Evolutionary conservation across 1,140 invertebrate genomes (phyloP), one percentile per base, ranked within the genome.

Genomic region (Drosophila saltans): DNA sequence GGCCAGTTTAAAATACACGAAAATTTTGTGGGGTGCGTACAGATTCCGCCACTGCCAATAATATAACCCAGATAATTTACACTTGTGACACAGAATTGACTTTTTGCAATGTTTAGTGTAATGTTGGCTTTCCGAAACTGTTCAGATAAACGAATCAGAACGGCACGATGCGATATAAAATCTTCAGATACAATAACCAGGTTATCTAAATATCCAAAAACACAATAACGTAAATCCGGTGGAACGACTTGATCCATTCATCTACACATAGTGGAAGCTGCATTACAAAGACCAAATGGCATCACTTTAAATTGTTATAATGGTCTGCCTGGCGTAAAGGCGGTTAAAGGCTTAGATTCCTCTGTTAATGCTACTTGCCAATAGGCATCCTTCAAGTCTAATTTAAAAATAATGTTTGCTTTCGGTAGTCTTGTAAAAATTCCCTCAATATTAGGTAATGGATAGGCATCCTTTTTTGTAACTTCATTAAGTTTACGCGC

Each of bases 281-380:
- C 90, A 93, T 92, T 48, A 48, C 45, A 1, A 5, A 48, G n/a
- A 7, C 45, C 45, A 2, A 48, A 48, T 1, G 45, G 45, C 45
- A 21, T 24, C 7, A 91, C 80, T 24, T 65, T 80, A 69, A 93
- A 94, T 52, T 91, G 85, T 66, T 81, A 93, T 21, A 93, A 70
- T 2, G 91, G 91, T 59, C 86, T 80, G 45, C 90, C 89, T 21
- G 91, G 91, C 2, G 93, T 91, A 73, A 93, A 93, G 4, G 92
- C 93, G 0, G 93, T 94, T 43, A 92, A 92, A 36, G 83, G 67
- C 52, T 69, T 71, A 10, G 73, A 85, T 7, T 69, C 61, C 11
- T 75, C 24, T 1, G 67, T 69, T 5, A 93, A 21, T 0, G 75
- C 76, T 5, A 93, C 80, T 66, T 93, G 90, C 80, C 81, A 90